These are phyloP conservation scores for Atrina japonica DNA, from an alignment of 2,888 invertebrate genomes.

Conservation along the genomic window DNA sequence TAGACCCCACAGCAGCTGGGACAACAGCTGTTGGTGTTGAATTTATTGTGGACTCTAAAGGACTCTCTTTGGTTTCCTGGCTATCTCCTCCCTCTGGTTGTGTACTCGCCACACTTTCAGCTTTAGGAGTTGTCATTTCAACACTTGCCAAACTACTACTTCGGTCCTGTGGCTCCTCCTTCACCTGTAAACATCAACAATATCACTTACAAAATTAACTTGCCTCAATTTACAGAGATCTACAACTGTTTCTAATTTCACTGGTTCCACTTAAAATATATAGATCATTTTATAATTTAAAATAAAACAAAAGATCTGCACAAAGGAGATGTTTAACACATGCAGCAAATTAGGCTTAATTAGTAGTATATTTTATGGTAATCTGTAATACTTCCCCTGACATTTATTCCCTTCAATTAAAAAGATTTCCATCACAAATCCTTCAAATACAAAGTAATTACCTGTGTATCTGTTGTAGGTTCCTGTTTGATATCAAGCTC, in stretches of 20 bases:
- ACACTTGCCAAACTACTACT: constrained; percentile 9
- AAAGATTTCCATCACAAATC: no score
- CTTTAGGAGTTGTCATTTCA: constrained; percentile 23
- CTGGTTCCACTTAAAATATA: background rate
- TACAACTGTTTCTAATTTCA: no score
- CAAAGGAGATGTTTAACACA: no score
- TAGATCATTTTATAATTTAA: background rate
- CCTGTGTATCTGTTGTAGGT: constrained; percentile 21
- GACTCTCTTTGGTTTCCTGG: constrained; percentile 34
- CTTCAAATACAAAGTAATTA: no score
- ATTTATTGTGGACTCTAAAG: constrained; percentile 23
- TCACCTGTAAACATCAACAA: constrained; percentile 29
- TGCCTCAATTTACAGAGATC: no score
- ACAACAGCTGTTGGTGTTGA: constrained; percentile 45
- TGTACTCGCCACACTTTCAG: constrained; percentile 24
- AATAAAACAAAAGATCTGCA: no score
- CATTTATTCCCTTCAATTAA: no score
- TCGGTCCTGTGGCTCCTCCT: constrained; percentile 37
- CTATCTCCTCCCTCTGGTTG: constrained; percentile 48
- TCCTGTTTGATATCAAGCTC: constrained; percentile 51
- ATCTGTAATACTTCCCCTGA: no score
- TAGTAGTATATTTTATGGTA: background rate
- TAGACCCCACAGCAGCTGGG: constrained; percentile 44
- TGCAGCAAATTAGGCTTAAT: background rate
- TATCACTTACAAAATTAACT: no score